These are phyloP conservation scores for Malurus splendens DNA, from an alignment of 2,797 vertebrate species.

Conservation along the genomic window DNA sequence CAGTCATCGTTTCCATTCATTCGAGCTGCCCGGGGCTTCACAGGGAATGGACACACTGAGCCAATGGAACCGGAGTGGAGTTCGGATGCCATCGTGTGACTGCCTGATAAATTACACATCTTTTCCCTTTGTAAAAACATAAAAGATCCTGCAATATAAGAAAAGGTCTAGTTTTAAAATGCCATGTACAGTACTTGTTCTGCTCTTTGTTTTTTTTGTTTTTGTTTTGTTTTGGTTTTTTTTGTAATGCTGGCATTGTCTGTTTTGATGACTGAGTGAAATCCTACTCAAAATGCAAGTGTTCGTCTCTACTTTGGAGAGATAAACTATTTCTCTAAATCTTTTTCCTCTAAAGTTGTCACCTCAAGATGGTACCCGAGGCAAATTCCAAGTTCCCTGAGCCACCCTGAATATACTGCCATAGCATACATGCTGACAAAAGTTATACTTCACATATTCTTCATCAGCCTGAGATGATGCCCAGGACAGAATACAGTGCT, in stretches of 20 bases:
- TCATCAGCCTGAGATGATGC: neutral
- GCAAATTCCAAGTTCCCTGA: neutral
- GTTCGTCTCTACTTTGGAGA: neutral
- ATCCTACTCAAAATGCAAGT: accelerated
- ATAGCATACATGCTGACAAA: accelerated
- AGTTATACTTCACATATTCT: accelerated
- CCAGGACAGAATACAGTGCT: accelerated
- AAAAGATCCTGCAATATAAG: accelerated
- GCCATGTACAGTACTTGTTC: neutral
- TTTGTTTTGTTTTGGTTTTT: neutral
- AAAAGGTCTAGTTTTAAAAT: neutral
- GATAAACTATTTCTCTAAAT: accelerated
- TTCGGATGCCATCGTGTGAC: conserved; percentile 26
- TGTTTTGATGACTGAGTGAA: neutral
- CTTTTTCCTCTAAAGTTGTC: neutral
- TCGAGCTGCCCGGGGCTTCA: accelerated
- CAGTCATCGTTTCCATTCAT: neutral
- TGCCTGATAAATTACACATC: neutral
- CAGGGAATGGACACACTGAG: accelerated
- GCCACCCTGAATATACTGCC: accelerated
- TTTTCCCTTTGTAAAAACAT: neutral
- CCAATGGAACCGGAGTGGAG: accelerated
- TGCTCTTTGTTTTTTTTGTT: neutral
- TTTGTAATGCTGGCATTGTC: too few species aligned
- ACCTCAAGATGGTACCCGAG: neutral